These are phyloP conservation scores for Phortica okadai DNA, from an alignment of 2,888 invertebrate genomes.

Conservation along the genomic window DNA sequence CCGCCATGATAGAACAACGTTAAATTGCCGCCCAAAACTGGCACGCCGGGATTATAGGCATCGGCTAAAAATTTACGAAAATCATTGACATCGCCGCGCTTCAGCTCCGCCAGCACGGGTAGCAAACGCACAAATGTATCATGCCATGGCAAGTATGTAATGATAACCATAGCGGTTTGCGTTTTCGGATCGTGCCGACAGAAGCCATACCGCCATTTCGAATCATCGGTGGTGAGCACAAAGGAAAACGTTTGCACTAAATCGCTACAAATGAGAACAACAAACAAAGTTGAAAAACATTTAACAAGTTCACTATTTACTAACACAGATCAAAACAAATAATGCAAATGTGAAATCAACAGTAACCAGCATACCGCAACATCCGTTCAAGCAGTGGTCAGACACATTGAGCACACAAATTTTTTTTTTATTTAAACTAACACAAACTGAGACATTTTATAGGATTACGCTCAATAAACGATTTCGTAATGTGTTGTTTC, in stretches of 20 bases:
- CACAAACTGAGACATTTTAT: no score
- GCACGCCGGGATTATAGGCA: conserved; percentile 82
- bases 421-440: no score
- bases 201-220: conserved; percentile 98
- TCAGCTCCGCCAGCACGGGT: conserved; percentile 72
- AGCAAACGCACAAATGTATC: conserved; percentile 86
- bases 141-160: conserved; percentile 97
- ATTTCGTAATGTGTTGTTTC: no score
- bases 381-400: no score
- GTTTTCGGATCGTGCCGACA: conserved; percentile 95
- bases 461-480: no score
- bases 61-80: conserved; percentile 80
- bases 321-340: no score
- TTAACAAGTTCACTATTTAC: no score
- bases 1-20: conserved; percentile 80
- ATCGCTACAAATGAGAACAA: conserved; percentile 78
- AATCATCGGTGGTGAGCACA: conserved; percentile 95
- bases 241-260: conserved; percentile 97
- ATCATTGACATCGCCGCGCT: conserved; percentile 65
- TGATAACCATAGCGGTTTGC: conserved; percentile 88
- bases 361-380: no score
- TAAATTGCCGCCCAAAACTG: conserved; percentile 82
- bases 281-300: conserved; percentile 36
- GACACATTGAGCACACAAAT: no score
- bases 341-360: no score